phyloP scores from a whole-genome alignment of 2,888 invertebrate genomes.

The Mesorhabditis belari region DNA sequence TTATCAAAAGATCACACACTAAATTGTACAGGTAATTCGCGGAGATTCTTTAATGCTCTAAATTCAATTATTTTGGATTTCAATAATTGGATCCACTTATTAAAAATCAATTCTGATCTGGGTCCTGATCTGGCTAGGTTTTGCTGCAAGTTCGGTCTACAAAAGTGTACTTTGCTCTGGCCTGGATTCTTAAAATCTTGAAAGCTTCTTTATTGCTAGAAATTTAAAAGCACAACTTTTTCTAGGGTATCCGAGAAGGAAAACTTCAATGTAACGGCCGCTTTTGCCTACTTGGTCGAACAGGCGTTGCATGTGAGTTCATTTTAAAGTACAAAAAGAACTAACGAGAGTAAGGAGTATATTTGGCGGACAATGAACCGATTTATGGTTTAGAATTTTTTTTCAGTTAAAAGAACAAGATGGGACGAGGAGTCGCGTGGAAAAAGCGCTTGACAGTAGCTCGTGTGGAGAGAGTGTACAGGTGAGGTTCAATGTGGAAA shows the following conservation, averaged over 20 bases:
- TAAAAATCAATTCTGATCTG: no score
- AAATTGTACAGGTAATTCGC: not conserved
- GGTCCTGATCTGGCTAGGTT: no score
- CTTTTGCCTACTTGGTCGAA: not conserved
- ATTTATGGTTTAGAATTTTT: no score
- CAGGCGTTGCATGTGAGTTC: not conserved
- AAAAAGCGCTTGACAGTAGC: not conserved
- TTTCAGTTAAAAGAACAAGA: not conserved
- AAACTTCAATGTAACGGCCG: not conserved
- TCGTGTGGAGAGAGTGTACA: not conserved
- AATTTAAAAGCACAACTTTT: no score
- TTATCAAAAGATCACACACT: not conserved
- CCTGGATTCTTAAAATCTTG: no score
- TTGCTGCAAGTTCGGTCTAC: no score
- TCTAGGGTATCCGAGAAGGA: not conserved
- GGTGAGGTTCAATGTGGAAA: no score
- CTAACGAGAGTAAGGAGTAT: not conserved
- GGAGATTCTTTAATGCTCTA: not conserved
- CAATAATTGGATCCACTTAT: not conserved
- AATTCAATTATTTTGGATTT: not conserved
- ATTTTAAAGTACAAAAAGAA: not conserved
- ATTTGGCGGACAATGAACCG: no score
- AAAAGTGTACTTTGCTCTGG: no score
- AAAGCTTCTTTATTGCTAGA: no score
- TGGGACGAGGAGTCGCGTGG: not conserved